Percentiles rank a stretch among this genome's conserved stretches.
Conservation (phyloP, 2,113 vertebrate species). For the Pterocles gutturalis region DNA sequence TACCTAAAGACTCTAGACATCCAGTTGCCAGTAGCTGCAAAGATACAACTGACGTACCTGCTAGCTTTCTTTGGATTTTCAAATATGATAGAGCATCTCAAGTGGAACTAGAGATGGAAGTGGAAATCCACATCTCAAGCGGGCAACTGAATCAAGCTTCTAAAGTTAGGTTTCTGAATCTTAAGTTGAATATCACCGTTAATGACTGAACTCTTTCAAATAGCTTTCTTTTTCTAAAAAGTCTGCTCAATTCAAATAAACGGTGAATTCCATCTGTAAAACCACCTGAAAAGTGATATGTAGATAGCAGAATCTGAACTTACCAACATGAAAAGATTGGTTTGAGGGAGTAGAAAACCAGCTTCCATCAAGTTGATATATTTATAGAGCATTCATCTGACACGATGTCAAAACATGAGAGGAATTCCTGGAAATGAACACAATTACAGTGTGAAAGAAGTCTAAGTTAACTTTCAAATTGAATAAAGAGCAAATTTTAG, state of each 20-base stretch:
- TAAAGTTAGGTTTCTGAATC: not conserved
- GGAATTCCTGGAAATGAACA: conserved; percentile 26
- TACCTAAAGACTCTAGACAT: not conserved
- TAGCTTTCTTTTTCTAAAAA: not conserved
- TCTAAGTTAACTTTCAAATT: not conserved
- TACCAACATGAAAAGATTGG: not conserved
- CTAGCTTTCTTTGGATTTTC: not conserved
- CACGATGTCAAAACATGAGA: conserved; percentile 7
- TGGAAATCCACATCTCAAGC: not conserved
- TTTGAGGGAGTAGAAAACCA: not conserved
- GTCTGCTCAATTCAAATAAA: not conserved
- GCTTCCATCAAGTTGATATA: not conserved
- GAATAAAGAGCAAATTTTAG: not conserved
- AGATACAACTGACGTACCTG: not conserved
- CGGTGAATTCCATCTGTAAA: not conserved
- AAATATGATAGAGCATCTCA: not conserved
- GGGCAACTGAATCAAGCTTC: not conserved
- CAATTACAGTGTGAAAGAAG: not conserved
- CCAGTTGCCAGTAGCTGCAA: not conserved
- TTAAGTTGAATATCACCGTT: not conserved
- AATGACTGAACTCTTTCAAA: not conserved
- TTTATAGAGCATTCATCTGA: conserved; percentile 7
- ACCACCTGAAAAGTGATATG: not conserved
- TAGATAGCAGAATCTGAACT: not conserved
- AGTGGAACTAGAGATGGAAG: not conserved